Evolutionary conservation across 2,113 vertebrate species (phyloP), one percentile per base, ranked within the genome.

Genomic region (Ophthalmolycus amberensis): DNA sequence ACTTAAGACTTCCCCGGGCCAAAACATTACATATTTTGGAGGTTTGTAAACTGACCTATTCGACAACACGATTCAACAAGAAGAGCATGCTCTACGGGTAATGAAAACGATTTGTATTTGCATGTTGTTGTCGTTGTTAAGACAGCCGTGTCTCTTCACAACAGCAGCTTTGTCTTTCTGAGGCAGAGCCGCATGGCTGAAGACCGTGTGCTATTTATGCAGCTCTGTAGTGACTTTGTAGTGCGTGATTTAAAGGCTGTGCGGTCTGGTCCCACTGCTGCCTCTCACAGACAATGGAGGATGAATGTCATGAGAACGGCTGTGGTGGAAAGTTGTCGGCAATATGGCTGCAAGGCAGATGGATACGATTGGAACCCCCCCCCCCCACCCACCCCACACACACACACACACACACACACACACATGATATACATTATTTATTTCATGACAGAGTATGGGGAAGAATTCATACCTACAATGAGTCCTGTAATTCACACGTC

Each of bases 281-380:
- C 80, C 48, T 68, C 54, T 85, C 64, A 82, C 34, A 88, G 74
- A 91, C 78, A 83, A 75, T 85, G 75, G 83, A 71, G 62, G 76
- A 83, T 82, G 75, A 85, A 89, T 80, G 83, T 77, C 77, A 68
- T 72, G 69, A 76, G 77, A 91, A 77, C 54, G 60, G 82, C 73
- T 83, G 77, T 72, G 71, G 67, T 58, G 83, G 81, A 90, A 82
- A 80, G 83, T 65, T 68, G 79, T 83, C 65, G 14, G 82, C 90
- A 80, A 80, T 84, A 83, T 83, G 78, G 79, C 86, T 89, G 82
- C 20, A n/a, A 84, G 80, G 71, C 77, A 87, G 82, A 89, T 89
- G 90, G 77, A 85, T 64, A 38, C 56, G 50, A 83, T 77, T 32
- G 22, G 32, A 48, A 22, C 40, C 54, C 56, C 25, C 34, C n/a